Percentiles rank a stretch among this genome's conserved stretches.
These are phyloP conservation scores for Campoplex nolae DNA, from an alignment of 2,888 invertebrate genomes.

Conservation along the genomic window DNA sequence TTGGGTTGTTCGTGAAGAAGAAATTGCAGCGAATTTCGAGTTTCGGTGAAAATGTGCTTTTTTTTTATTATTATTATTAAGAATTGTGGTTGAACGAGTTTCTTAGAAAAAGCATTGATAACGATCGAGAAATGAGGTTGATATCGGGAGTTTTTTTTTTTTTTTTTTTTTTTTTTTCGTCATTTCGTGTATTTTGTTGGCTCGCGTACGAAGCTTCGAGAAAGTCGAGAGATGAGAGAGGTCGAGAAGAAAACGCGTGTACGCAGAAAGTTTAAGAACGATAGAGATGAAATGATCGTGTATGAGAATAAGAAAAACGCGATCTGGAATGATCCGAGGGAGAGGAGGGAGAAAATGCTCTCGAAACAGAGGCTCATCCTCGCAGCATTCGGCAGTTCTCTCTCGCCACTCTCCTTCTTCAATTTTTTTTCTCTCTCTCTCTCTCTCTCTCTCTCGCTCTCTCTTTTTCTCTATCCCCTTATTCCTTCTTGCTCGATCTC, in stretches of 20 bases:
- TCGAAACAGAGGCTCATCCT: not conserved
- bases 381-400: slow-evolving; percentile 26
- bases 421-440: too few species aligned
- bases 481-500: not conserved
- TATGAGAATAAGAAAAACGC: not conserved
- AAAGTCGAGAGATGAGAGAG: not conserved
- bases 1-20: not conserved
- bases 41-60: not conserved
- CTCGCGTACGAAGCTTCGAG: slow-evolving; percentile 17
- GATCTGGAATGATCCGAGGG: not conserved
- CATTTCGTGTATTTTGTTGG: too few species aligned
- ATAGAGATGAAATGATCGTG: slow-evolving; percentile 28
- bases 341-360: slow-evolving; percentile 19
- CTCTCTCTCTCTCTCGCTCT: not conserved
- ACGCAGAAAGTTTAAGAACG: slow-evolving; percentile 23
- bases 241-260: slow-evolving; percentile 11
- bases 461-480: slow-evolving; percentile 9
- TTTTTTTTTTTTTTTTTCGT: too few species aligned
- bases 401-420: not conserved
- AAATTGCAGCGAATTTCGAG: too few species aligned
- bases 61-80: not conserved
- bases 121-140: not conserved
- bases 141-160: too few species aligned
- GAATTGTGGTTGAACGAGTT: too few species aligned
- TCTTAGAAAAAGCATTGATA: too few species aligned